phyloP scores from a whole-genome alignment of 2,888 invertebrate species.

The Achlya flavicornis region DNA sequence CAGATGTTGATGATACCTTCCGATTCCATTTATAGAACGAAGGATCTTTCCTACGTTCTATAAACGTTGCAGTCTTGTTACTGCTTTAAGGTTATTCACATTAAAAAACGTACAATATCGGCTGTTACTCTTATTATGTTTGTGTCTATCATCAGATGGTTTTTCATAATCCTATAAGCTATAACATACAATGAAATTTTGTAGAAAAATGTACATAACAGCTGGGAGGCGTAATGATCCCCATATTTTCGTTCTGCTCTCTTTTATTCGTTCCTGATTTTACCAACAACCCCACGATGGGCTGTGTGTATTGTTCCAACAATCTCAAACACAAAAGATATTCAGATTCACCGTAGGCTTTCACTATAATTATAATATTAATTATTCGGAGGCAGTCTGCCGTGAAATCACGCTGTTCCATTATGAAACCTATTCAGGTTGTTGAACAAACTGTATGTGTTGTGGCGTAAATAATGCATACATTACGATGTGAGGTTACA shows the following conservation, averaged over 20 bases:
- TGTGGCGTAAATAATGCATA: slow-evolving; percentile 30
- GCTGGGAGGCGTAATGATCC: too few relatives aligned
- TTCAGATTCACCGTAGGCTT: slow-evolving; percentile 32
- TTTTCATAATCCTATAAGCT: too few relatives aligned
- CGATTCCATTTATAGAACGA: background rate
- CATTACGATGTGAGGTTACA: background rate
- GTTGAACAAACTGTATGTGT: slow-evolving; percentile 25
- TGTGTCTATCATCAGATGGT: too few relatives aligned
- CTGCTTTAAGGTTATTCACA: background rate
- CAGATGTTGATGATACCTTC: background rate
- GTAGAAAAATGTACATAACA: too few relatives aligned
- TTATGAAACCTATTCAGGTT: slow-evolving; percentile 37
- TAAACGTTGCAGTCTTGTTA: background rate
- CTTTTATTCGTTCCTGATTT: slow-evolving; percentile 1
- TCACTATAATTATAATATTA: slow-evolving; percentile 57
- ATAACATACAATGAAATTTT: too few relatives aligned
- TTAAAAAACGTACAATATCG: background rate
- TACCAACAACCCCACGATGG: slow-evolving; percentile 20
- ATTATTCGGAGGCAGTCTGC: slow-evolving; percentile 57
- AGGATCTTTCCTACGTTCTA: too few relatives aligned
- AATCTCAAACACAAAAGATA: slow-evolving; percentile 8
- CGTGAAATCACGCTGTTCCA: slow-evolving; percentile 53
- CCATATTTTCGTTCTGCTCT: background rate
- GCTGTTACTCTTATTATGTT: too few relatives aligned
- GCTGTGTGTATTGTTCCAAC: slow-evolving; percentile 32